Base-by-base conservation (phyloP, 2,888 invertebrate species). In the Lapara coniferarum region DNA sequence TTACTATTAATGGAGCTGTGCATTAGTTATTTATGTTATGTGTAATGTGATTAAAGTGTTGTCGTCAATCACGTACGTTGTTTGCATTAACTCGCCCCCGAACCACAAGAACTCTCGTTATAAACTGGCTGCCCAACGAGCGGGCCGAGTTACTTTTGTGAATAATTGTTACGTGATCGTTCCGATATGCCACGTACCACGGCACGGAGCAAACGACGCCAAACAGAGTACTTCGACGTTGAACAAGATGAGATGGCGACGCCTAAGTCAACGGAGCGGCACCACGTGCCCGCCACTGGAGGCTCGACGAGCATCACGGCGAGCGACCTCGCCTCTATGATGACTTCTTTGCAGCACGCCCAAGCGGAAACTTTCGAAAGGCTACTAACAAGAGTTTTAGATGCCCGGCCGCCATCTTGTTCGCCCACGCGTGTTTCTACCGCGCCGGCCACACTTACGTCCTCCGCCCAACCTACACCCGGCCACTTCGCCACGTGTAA, bases 121-220 rank as follows among this genome's bases (percentile, higher is more conserved):
- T 55, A 19, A 53, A 53, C 55, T 55, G 55, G 55, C 55, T 55
- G 55, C 55, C 55, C 55, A 55, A 55, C 55, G 55, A 55, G 55
- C 16, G 55, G 55, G 19, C 10, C 55, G 19, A 55, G 19, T 10
- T 5, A 19, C 8, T 3, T 19, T n/a, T 19, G 55, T 55, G 19
- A 19, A 19, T 55, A 19, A n/a, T 14, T 55, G 16, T 10, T 19
- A 10, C n/a, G 55, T 19, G 55, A 55, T 55, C 55, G 49, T 13
- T 49, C 49, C 49, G 10, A 13, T 7, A 55, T 55, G 55, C 55
- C 55, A 19, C 55, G 55, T 55, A n/a, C n/a, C n/a, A 19, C 55
- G 3, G n/a, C 55, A 19, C 16, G 19, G 10, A 16, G 19, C n/a
- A 16, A 55, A 19, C 19, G 10, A 10, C 55, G 19, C 6, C 55